Evolutionary conservation across 2,113 vertebrate genomes (phyloP).

Genomic region (Cephalopholis sonnerati): DNA sequence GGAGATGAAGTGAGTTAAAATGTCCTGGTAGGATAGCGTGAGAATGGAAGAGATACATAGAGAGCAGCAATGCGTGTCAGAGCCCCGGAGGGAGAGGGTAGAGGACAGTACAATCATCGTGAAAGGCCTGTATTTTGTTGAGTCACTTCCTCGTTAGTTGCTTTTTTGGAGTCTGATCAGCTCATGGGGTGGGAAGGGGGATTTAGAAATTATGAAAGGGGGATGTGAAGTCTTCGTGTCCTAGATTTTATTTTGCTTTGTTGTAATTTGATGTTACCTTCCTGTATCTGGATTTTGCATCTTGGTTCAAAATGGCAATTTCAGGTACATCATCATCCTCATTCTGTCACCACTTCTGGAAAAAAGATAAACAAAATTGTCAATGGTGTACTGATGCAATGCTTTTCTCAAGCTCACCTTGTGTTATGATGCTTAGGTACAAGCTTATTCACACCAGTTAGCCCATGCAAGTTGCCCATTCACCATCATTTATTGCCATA

Average conservation of each 20-base stretch:
- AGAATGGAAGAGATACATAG: conserved; percentile 30
- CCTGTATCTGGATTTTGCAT: not conserved
- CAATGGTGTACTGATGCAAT: not conserved
- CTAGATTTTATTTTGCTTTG: not conserved
- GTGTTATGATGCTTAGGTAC: not conserved
- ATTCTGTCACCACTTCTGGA: not conserved
- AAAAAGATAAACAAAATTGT: not conserved
- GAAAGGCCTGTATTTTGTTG: conserved; percentile 44
- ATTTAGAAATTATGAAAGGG: not conserved
- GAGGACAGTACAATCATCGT: not conserved
- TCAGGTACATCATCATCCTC: not conserved
- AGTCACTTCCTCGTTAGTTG: conserved; percentile 38
- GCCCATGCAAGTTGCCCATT: not conserved
- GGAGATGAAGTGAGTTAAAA: not conserved
- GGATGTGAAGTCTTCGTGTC: not conserved
- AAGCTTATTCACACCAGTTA: not conserved
- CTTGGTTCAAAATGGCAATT: not conserved
- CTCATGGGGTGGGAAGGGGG: not conserved
- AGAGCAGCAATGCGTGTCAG: conserved; percentile 32
- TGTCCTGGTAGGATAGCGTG: conserved; percentile 2
- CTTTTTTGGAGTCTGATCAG: conserved; percentile 6
- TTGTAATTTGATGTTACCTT: not conserved
- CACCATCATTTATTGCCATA: not conserved
- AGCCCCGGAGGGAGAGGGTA: conserved; percentile 19
- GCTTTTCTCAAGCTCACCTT: not conserved